These are phyloP conservation scores for Neoaliturus tenellus DNA, from an alignment of 2,888 invertebrate genomes.

Conservation along the genomic window DNA sequence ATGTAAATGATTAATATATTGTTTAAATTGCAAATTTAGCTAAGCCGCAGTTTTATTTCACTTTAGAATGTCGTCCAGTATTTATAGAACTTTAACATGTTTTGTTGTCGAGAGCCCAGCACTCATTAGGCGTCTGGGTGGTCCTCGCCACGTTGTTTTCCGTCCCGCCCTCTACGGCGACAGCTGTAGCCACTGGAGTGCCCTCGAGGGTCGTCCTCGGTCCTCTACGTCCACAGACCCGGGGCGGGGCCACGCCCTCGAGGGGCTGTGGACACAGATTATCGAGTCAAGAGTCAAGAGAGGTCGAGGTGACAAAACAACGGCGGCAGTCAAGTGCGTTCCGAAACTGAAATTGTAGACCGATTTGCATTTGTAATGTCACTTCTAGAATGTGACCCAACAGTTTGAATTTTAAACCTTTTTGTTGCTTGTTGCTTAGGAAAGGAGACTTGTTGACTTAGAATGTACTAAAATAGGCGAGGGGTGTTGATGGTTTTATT, in stretches of 20 bases:
- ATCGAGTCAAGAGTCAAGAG: slow-evolving; percentile 10
- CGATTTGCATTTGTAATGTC: background rate
- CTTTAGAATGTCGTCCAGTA: no score
- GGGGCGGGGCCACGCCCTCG: background rate
- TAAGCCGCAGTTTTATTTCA: no score
- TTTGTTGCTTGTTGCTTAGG: no score
- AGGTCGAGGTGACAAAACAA: background rate
- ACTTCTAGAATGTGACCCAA: no score
- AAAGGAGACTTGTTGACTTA: no score
- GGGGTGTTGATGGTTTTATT: no score
- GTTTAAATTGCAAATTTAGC: no score
- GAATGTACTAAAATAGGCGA: no score
- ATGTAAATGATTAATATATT: no score
- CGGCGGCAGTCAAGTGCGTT: background rate
- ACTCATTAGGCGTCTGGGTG: background rate
- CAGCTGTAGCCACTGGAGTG: slow-evolving; percentile 11
- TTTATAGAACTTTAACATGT: no score
- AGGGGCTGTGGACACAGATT: background rate
- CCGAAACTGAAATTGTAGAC: background rate
- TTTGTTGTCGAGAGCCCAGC: no score
- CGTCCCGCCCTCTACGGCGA: background rate
- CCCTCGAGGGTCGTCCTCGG: background rate
- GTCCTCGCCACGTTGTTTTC: background rate
- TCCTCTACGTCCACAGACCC: background rate
- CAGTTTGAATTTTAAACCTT: no score